Conservation (phyloP, 1,140 invertebrate genomes). For the Zelostemma sp. region DNA sequence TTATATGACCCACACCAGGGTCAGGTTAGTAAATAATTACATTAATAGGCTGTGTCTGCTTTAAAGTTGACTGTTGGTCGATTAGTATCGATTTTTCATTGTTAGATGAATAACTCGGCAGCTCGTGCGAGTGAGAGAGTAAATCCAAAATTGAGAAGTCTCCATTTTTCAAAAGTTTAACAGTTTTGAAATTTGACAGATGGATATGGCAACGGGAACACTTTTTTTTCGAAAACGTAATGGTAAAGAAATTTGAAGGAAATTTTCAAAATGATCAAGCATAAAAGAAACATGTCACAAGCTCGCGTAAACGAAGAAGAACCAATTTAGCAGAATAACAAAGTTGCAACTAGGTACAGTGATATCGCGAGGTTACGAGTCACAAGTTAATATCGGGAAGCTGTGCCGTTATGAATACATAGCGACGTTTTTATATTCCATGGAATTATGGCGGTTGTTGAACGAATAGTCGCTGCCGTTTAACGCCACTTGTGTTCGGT, state of each 20-base stretch:
- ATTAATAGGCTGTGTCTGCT: background rate
- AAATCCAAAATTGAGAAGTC: too few relatives aligned
- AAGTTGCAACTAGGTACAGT: conserved; percentile 33
- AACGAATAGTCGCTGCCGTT: conserved; percentile 29
- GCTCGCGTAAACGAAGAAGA: conserved; percentile 20
- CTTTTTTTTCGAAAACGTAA: too few relatives aligned
- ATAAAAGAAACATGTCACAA: conserved; percentile 28
- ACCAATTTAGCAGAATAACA: conserved; percentile 40
- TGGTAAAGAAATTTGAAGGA: background rate
- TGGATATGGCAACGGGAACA: too few relatives aligned
- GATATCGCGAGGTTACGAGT: conserved; percentile 38
- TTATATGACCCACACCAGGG: conserved; percentile 72
- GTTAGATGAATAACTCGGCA: too few relatives aligned
- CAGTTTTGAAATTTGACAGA: too few relatives aligned
- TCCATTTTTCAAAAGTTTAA: too few relatives aligned
- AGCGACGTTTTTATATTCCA: conserved; percentile 45
- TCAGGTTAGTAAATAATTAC: conserved; percentile 55
- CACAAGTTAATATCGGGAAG: conserved; percentile 49
- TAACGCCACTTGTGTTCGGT: conserved; percentile 28
- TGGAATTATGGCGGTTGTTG: conserved; percentile 34
- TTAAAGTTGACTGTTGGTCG: background rate
- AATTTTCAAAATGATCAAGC: conserved; percentile 22
- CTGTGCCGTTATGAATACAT: conserved; percentile 43
- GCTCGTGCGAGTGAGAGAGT: too few relatives aligned
- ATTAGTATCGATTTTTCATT: too few relatives aligned